Percentiles rank a stretch among this genome's conserved stretches.
phyloP scores from a whole-genome alignment of 1,140 invertebrate genomes.

The Trypoxylus dichotomus region DNA sequence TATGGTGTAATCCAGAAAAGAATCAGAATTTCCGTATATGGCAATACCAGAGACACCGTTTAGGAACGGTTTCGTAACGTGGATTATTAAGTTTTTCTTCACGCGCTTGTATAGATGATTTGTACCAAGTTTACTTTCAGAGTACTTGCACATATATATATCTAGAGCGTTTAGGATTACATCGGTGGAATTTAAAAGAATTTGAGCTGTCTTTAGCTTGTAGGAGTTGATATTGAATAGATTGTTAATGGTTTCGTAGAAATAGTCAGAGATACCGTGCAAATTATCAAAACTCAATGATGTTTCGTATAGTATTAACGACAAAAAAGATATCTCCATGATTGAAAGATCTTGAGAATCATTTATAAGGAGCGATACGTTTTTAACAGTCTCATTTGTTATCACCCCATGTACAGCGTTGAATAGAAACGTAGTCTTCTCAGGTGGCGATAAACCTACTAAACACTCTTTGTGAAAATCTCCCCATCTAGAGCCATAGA shows the following conservation, averaged over 20 bases:
- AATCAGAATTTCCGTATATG: slow-evolving; percentile 46
- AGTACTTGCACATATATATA: not conserved
- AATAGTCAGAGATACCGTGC: not conserved
- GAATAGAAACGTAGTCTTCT: not conserved
- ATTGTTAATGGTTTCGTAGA: not conserved
- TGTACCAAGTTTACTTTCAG: slow-evolving; percentile 15
- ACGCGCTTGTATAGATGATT: not conserved
- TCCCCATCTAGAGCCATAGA: not conserved
- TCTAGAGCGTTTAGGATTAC: slow-evolving; percentile 12
- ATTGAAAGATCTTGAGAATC: not conserved
- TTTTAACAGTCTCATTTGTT: slow-evolving; percentile 22
- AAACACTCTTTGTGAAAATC: not conserved
- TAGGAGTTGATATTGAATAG: not conserved
- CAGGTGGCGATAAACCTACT: not conserved
- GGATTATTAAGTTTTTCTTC: slow-evolving; percentile 52
- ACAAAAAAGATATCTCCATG: slow-evolving; percentile 4
- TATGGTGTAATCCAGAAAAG: slow-evolving; percentile 55
- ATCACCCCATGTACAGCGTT: not conserved
- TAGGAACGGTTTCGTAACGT: slow-evolving; percentile 57
- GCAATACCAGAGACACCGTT: slow-evolving; percentile 62
- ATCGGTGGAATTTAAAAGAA: slow-evolving; percentile 5
- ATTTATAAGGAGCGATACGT: not conserved
- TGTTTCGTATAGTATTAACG: not conserved
- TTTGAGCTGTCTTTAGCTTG: not conserved
- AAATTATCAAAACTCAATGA: not conserved